These are phyloP conservation scores for Stenichneumon culpator DNA, from an alignment of 2,888 invertebrate species.

Conservation along the genomic window DNA sequence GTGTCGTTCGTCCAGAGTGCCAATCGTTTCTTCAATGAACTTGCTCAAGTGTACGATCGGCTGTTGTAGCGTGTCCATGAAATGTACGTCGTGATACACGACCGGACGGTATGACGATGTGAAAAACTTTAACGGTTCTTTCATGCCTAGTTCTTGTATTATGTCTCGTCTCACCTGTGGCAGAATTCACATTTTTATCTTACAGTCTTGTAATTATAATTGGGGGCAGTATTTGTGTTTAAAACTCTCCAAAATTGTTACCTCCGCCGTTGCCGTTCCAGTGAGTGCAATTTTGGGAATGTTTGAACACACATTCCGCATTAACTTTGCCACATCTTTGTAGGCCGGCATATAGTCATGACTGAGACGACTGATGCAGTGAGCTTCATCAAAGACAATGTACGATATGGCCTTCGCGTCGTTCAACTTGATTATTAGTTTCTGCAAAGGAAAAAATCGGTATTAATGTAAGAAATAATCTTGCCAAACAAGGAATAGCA, in stretches of 20 bases:
- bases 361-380: constrained; percentile 51
- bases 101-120: not conserved
- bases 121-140: not conserved
- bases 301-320: constrained; percentile 11
- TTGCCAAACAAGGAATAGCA: not conserved
- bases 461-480: not conserved
- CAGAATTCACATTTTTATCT: not conserved
- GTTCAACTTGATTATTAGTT: constrained; percentile 8
- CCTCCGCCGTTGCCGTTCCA: constrained; percentile 39
- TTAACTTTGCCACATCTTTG: constrained; percentile 14
- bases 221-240: not conserved
- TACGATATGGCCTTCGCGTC: constrained; percentile 31
- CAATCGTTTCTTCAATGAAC: constrained; percentile 17
- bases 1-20: not conserved
- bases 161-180: constrained; percentile 41
- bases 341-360: constrained; percentile 51
- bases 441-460: constrained; percentile 5
- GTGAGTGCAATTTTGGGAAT: constrained; percentile 55
- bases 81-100: constrained; percentile 45
- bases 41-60: constrained; percentile 37
- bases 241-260: constrained; percentile 3
- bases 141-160: constrained; percentile 33
- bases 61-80: constrained; percentile 26
- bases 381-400: constrained; percentile 61
- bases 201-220: not conserved